A percentile compares a stretch with the other conserved stretches of the same genome.
Evolutionary conservation across 2,888 invertebrate species (phyloP).

Genomic region (Pedicia rivosa): DNA sequence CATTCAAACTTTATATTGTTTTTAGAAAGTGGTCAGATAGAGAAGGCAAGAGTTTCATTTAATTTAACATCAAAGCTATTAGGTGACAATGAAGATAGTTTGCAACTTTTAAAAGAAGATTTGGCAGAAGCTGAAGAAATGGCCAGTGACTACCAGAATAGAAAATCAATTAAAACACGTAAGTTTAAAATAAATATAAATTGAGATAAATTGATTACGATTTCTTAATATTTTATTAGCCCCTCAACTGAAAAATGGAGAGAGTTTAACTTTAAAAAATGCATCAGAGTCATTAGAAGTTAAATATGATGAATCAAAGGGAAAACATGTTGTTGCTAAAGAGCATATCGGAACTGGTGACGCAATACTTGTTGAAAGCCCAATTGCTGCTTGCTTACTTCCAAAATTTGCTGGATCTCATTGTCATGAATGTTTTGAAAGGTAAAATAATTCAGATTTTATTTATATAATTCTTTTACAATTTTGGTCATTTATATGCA

Average conservation of each 20-base stretch:
- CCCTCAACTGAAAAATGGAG: conserved; percentile 33
- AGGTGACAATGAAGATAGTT: conserved; percentile 30
- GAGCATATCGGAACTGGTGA: conserved; percentile 44
- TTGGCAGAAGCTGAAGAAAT: conserved; percentile 20
- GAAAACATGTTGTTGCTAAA: conserved; percentile 53
- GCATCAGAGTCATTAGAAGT: conserved; percentile 44
- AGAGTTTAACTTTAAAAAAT: conserved; percentile 36
- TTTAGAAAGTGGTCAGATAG: conserved; percentile 38
- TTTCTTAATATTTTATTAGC: conserved; percentile 8
- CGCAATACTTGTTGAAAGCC: conserved; percentile 50
- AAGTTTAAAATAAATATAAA: not conserved
- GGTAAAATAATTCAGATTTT: conserved; percentile 31
- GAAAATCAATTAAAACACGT: conserved; percentile 9
- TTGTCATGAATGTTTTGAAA: conserved; percentile 63
- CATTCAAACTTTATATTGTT: no score
- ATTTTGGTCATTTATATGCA: conserved; percentile 17
- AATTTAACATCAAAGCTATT: conserved; percentile 44
- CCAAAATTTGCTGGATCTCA: conserved; percentile 61
- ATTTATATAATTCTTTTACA: conserved; percentile 2
- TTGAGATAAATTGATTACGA: no score
- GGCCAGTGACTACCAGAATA: conserved; percentile 10
- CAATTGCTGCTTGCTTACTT: conserved; percentile 56
- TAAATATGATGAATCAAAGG: conserved; percentile 36
- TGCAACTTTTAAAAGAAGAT: conserved; percentile 30
- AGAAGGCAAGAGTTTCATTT: conserved; percentile 47